These are phyloP conservation scores for Chionodraco myersi DNA, from an alignment of 2,113 vertebrate species.

Conservation along the genomic window DNA sequence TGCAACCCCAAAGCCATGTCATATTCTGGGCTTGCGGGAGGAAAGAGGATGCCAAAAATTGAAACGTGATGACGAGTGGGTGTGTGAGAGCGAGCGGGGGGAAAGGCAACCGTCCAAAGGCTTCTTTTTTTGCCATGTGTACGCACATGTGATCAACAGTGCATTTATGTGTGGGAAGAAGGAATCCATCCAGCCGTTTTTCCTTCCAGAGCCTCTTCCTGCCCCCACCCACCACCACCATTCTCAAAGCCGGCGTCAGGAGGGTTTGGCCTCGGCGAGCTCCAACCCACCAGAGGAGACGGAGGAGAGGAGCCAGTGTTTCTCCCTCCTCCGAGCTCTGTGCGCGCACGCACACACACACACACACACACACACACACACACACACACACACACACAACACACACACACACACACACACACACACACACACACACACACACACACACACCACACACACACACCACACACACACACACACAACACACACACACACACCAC, in stretches of 20 bases:
- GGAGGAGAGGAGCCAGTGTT: conserved; percentile 57
- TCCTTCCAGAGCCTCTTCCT: conserved; percentile 76
- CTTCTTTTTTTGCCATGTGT: conserved; percentile 43
- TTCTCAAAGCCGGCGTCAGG: conserved; percentile 55
- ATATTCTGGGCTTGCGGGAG: conserved; percentile 73
- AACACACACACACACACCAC: too few relatives aligned
- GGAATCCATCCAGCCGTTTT: conserved; percentile 71
- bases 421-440: too few relatives aligned
- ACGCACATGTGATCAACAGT: conserved; percentile 66
- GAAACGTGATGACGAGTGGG: conserved; percentile 75
- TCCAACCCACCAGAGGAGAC: conserved; percentile 67
- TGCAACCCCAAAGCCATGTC: conserved; percentile 74
- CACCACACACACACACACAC: too few relatives aligned
- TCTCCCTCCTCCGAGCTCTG: conserved; percentile 41
- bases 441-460: too few relatives aligned
- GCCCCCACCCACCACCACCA: conserved; percentile 38
- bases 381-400: neutral
- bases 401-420: too few relatives aligned
- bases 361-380: too few relatives aligned
- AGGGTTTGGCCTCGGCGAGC: conserved; percentile 67
- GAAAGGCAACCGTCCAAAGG: conserved; percentile 53
- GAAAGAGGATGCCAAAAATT: conserved; percentile 65
- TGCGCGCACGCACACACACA: neutral
- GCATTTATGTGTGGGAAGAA: conserved; percentile 76
- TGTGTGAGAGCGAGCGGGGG: conserved; percentile 61